Evolutionary conservation across 2,797 vertebrate genomes (phyloP).

Genomic region (Molossus molossus): DNA sequence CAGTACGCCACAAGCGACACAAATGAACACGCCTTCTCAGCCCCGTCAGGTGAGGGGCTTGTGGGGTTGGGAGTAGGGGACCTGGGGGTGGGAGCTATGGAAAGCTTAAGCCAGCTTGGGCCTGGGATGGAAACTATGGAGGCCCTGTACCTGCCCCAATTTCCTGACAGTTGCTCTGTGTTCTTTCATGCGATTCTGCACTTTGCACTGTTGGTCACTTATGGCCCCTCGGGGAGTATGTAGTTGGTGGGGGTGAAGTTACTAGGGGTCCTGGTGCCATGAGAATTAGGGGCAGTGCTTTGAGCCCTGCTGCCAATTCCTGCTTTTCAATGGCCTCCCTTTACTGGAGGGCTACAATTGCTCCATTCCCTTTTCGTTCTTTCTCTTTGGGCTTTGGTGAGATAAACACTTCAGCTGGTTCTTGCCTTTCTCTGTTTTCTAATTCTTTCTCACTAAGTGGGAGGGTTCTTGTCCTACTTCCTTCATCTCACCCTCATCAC

Average conservation of each 20-base stretch:
- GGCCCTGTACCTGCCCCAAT: slow-evolving; percentile 4
- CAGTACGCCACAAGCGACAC: slow-evolving; percentile 95
- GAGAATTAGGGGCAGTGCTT: slow-evolving; percentile 61
- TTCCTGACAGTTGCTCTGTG: slow-evolving; percentile 62
- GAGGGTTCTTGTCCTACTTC: slow-evolving; percentile 70
- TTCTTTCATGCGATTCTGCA: slow-evolving; percentile 50
- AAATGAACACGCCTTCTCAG: slow-evolving; percentile 98
- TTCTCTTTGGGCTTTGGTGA: slow-evolving; percentile 64
- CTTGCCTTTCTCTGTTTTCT: slow-evolving; percentile 65
- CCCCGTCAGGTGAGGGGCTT: slow-evolving; percentile 95
- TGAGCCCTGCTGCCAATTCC: slow-evolving; percentile 58
- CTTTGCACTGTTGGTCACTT: slow-evolving; percentile 61
- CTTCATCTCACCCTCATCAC: slow-evolving; percentile 67
- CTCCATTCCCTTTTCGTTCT: slow-evolving; percentile 51
- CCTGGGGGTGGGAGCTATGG: slow-evolving; percentile 72
- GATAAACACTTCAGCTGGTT: slow-evolving; percentile 60
- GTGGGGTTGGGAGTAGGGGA: slow-evolving; percentile 21
- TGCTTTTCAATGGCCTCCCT: slow-evolving; percentile 55
- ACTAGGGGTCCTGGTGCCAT: slow-evolving; percentile 35
- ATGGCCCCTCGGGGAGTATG: slow-evolving; percentile 30
- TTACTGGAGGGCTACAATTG: slow-evolving; percentile 53
- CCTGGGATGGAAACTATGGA: slow-evolving; percentile 61
- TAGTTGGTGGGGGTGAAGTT: slow-evolving; percentile 54
- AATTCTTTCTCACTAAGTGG: slow-evolving; percentile 73
- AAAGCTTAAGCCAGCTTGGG: slow-evolving; percentile 53